Evolutionary conservation across 2,113 vertebrate genomes (phyloP).

Genomic region (Elaphurus davidianus): DNA sequence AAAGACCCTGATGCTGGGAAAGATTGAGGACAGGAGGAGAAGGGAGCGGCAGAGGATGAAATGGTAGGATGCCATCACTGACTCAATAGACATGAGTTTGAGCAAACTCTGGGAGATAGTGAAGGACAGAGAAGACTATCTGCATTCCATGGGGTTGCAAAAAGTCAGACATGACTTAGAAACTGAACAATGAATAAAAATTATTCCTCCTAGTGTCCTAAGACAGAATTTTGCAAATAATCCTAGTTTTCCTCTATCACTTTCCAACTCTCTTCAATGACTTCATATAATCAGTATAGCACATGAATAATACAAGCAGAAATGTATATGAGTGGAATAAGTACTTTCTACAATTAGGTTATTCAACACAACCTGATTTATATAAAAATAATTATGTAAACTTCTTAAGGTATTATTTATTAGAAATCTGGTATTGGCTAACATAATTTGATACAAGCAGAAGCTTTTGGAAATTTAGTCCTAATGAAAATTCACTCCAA

Average conservation of each 20-base stretch:
- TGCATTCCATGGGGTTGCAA: not conserved
- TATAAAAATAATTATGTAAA: not conserved
- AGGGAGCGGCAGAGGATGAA: not conserved
- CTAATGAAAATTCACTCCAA: not conserved
- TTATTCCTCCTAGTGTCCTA: not conserved
- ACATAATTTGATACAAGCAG: not conserved
- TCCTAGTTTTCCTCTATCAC: not conserved
- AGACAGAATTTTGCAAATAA: not conserved
- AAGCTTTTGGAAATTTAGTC: not conserved
- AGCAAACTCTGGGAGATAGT: not conserved
- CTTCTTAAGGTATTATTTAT: not conserved
- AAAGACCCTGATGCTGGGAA: not conserved
- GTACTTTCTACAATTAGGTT: not conserved
- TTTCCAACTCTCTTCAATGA: not conserved
- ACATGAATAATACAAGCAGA: not conserved
- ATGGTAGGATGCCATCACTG: not conserved
- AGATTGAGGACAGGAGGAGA: not conserved
- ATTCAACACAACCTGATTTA: not conserved
- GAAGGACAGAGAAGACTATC: not conserved
- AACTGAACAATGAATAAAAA: not conserved
- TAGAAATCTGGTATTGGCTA: not conserved
- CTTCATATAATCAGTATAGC: not conserved
- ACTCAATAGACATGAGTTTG: not conserved
- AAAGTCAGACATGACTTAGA: not conserved
- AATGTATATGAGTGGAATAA: not conserved